Percentiles rank a stretch among this genome's conserved stretches.
These are phyloP conservation scores for Actinia equina DNA, from an alignment of 64 coral and sea anemone species.

Conservation along the genomic window DNA sequence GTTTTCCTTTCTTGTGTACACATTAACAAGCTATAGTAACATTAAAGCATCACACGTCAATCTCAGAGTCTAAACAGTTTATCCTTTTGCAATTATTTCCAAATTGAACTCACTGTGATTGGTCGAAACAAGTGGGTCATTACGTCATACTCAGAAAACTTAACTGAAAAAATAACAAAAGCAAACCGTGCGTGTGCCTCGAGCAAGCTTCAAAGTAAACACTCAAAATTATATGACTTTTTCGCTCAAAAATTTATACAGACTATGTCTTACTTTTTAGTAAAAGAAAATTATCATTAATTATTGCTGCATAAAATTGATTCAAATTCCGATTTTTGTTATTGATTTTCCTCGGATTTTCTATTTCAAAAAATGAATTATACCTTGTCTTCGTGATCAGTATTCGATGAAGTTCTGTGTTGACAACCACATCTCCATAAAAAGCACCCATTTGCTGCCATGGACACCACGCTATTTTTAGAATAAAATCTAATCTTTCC, in stretches of 20 bases:
- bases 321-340: not conserved
- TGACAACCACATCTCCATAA: not conserved
- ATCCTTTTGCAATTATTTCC: not conserved
- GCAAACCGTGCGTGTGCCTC: not conserved
- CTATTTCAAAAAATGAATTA: not conserved
- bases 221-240: not conserved
- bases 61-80: not conserved
- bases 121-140: not conserved
- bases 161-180: slow-evolving; percentile 1
- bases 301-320: not conserved
- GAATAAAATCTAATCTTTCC: not conserved
- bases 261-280: not conserved
- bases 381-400: not conserved
- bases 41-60: not conserved
- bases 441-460: not conserved
- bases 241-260: not conserved
- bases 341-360: not conserved
- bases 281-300: not conserved
- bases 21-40: not conserved
- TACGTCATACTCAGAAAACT: not conserved
- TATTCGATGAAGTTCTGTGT: not conserved
- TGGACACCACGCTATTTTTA: not conserved
- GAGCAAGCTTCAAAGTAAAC: not conserved
- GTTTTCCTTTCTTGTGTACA: not conserved
- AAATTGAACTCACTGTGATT: not conserved